phyloP scores from a whole-genome alignment of 2,797 vertebrate species.

The Epinephelus awoara region DNA sequence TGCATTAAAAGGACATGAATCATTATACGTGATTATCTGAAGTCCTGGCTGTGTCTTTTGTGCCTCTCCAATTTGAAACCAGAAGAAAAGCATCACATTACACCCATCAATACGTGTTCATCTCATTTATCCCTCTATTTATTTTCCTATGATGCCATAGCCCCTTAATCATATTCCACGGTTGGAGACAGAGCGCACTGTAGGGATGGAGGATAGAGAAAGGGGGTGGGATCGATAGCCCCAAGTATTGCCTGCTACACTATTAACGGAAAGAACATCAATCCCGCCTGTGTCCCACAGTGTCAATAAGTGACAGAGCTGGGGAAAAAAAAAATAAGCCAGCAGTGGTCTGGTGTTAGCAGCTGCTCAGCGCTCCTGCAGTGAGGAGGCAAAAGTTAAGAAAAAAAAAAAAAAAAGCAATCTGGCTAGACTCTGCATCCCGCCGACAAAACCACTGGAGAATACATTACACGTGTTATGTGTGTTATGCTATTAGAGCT shows the following conservation, averaged over 20 bases:
- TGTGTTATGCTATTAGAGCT: slow-evolving; percentile 10
- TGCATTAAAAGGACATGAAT: slow-evolving; percentile 49
- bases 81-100: slow-evolving; percentile 55
- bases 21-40: slow-evolving; percentile 31
- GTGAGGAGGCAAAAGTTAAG: slow-evolving; percentile 18
- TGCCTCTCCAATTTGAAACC: slow-evolving; percentile 12
- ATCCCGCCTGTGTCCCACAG: slow-evolving; percentile 61
- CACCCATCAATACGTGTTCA: slow-evolving; percentile 54
- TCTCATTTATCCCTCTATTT: slow-evolving; percentile 60
- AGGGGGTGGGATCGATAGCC: slow-evolving; percentile 67
- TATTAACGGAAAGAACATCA: slow-evolving; percentile 73
- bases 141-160: slow-evolving; percentile 57
- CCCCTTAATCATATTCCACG: slow-evolving; percentile 64
- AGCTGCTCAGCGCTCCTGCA: slow-evolving; percentile 30
- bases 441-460: slow-evolving; percentile 5
- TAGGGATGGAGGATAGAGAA: slow-evolving; percentile 45
- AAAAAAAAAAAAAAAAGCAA: slow-evolving; percentile 13
- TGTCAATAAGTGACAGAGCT: slow-evolving; percentile 73
- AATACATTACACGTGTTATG: slow-evolving; percentile 10
- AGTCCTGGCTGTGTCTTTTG: slow-evolving; percentile 14
- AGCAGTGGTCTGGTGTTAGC: slow-evolving; percentile 29
- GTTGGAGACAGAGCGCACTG: slow-evolving; percentile 19
- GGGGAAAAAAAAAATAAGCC: neutral
- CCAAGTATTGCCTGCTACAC: slow-evolving; percentile 62
- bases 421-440: slow-evolving; percentile 12